Evolutionary conservation across 2,888 invertebrate species (phyloP).

Genomic region (Endomychus coccineus): DNA sequence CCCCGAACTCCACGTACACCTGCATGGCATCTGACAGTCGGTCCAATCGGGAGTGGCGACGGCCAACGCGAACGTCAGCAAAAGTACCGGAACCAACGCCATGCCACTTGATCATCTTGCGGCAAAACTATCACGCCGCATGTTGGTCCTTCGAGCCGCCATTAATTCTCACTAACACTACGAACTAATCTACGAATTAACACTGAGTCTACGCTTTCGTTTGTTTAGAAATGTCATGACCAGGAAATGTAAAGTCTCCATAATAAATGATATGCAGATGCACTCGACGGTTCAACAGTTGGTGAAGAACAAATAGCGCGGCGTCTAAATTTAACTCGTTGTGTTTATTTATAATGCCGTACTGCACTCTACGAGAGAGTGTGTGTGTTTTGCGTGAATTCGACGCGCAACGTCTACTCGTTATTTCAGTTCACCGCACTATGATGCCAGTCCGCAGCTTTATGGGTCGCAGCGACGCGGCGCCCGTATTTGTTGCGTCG

Average conservation of each 20-base stretch:
- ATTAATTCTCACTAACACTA: neutral
- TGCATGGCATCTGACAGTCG: constrained; percentile 78
- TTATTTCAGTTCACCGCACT: constrained; percentile 42
- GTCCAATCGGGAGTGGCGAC: constrained; percentile 72
- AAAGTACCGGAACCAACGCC: constrained; percentile 39
- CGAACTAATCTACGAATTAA: no score
- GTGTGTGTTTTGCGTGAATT: constrained; percentile 15
- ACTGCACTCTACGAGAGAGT: constrained; percentile 19
- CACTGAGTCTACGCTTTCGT: constrained; percentile 7
- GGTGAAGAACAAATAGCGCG: no score
- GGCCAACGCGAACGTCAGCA: constrained; percentile 41
- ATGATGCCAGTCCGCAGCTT: constrained; percentile 43
- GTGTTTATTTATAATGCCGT: constrained; percentile 18
- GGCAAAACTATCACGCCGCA: constrained; percentile 5
- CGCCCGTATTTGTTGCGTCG: constrained; percentile 42
- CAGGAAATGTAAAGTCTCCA: no score
- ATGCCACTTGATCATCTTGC: constrained; percentile 37
- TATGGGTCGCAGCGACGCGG: constrained; percentile 40
- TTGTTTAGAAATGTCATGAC: constrained; percentile 6
- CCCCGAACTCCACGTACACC: constrained; percentile 88
- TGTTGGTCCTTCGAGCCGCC: constrained; percentile 3
- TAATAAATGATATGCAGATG: no score
- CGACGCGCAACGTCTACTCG: constrained; percentile 30
- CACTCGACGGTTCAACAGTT: no score
- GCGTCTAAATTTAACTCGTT: no score